phyloP scores from a whole-genome alignment of 2,797 vertebrate species.

The Hipposideros larvatus region DNA sequence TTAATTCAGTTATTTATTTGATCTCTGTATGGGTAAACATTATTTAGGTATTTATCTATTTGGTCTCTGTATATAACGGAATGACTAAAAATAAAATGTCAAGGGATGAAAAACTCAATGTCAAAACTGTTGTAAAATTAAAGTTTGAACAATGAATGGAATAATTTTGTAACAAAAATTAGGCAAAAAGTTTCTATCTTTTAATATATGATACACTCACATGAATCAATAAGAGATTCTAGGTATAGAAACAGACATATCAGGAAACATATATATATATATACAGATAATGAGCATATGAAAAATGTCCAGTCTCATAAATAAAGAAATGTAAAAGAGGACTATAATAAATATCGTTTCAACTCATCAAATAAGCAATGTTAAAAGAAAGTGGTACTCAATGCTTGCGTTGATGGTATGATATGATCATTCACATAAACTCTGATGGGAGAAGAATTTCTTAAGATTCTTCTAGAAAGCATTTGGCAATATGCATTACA shows the following conservation, averaged over 20 bases:
- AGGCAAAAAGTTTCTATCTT: not conserved
- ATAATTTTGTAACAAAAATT: not conserved
- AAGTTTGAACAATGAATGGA: constrained; percentile 9
- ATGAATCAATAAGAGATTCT: not conserved
- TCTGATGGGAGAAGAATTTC: not conserved
- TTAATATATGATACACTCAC: not conserved
- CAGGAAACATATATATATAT: not conserved
- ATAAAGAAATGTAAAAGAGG: not conserved
- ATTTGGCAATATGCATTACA: not conserved
- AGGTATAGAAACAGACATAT: constrained; percentile 29
- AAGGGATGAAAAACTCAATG: not conserved
- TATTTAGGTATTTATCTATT: not conserved
- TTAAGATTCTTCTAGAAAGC: not conserved
- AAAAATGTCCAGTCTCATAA: not conserved
- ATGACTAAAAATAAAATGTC: constrained; percentile 10
- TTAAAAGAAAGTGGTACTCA: constrained; percentile 26
- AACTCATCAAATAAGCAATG: not conserved
- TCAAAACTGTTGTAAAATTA: not conserved
- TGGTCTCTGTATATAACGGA: not conserved
- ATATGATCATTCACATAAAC: not conserved
- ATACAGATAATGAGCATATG: not conserved
- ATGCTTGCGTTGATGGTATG: not conserved
- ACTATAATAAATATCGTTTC: not conserved
- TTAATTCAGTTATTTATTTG: constrained; percentile 19
- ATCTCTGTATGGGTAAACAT: not conserved